Evolutionary conservation across 2,797 vertebrate species (phyloP).

Genomic region (Hapalemur alaotrensis): DNA sequence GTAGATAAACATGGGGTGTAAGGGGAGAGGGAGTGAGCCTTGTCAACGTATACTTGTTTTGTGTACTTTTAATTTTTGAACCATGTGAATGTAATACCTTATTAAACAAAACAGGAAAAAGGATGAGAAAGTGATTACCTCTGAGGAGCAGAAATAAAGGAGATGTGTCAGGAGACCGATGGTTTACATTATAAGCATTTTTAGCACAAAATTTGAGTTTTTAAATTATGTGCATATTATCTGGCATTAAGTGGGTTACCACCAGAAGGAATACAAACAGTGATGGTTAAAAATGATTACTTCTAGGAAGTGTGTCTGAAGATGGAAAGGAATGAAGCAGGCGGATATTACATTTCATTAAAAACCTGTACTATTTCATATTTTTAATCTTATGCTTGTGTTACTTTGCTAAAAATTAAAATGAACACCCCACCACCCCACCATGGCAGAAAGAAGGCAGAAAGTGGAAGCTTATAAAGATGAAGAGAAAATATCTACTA

Average conservation of each 20-base stretch:
- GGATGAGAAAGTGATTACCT: background rate
- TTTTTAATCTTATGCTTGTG: background rate
- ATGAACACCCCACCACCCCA: background rate
- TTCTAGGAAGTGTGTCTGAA: background rate
- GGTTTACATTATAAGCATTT: background rate
- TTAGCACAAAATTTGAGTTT: background rate
- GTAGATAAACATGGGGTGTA: background rate
- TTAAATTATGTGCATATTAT: background rate
- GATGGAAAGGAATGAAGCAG: background rate
- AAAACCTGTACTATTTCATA: background rate
- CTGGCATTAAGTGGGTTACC: background rate
- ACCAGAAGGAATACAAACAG: background rate
- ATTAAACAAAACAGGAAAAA: background rate
- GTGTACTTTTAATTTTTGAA: background rate
- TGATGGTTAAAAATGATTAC: background rate
- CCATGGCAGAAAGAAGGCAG: background rate
- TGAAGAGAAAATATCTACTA: background rate
- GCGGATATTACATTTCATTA: background rate
- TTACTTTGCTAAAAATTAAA: conserved; percentile 19
- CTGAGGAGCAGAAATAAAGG: background rate
- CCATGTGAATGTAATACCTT: background rate
- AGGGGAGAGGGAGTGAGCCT: background rate
- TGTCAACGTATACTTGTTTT: background rate
- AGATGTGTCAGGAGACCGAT: background rate
- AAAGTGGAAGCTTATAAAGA: background rate